Conservation (phyloP, 2,797 vertebrate genomes). For the Pelobates cultripes region DNA sequence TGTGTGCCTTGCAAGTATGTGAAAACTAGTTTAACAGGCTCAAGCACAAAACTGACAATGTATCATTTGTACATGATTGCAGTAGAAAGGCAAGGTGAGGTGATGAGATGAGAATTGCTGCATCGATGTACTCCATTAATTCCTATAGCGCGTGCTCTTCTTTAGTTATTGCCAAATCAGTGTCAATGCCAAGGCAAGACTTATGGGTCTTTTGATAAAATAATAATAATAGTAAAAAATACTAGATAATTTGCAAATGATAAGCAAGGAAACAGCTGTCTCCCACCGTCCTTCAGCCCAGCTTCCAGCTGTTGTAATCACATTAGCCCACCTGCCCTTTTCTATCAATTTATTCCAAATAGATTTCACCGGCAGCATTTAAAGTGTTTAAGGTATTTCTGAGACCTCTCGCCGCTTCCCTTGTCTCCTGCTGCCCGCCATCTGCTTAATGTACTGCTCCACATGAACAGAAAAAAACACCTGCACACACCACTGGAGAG, state of each 20-base stretch:
- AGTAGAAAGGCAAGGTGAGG: too few relatives aligned
- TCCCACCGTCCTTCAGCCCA: constrained; percentile 13
- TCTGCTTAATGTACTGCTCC: constrained; percentile 51
- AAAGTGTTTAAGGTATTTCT: constrained; percentile 52
- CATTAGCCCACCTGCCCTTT: constrained; percentile 53
- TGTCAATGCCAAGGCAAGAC: constrained; percentile 21
- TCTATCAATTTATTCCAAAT: constrained; percentile 37
- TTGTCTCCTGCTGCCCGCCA: constrained; percentile 49
- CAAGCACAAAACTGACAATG: constrained; percentile 2
- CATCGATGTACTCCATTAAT: background rate
- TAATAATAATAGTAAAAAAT: background rate
- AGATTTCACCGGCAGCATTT: constrained; percentile 47
- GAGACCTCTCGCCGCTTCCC: constrained; percentile 30
- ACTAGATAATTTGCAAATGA: constrained; percentile 3
- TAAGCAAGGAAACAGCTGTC: constrained; percentile 34
- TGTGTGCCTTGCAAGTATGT: background rate
- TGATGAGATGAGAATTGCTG: background rate
- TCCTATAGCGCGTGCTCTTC: background rate
- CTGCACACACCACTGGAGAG: constrained; percentile 45
- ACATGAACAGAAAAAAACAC: constrained; percentile 45
- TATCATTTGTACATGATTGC: constrained; percentile 41
- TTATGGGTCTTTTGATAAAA: constrained; percentile 2
- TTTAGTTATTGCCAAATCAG: constrained; percentile 12
- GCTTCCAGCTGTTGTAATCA: constrained; percentile 46
- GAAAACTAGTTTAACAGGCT: background rate